Base-by-base conservation (phyloP, 2,888 invertebrate species). In the Gortyna flavago region DNA sequence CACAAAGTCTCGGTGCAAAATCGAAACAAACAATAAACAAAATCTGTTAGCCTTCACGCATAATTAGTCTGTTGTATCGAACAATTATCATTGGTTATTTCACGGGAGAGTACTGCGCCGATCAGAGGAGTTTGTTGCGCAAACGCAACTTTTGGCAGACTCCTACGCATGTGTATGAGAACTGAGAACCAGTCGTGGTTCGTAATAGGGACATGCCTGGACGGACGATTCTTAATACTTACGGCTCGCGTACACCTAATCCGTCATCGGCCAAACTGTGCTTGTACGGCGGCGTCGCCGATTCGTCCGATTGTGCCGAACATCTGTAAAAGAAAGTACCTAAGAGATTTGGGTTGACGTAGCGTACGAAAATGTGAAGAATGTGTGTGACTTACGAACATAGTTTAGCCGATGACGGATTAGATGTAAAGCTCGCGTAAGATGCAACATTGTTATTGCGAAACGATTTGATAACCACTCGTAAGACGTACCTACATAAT, bases 1-100 rank as follows among this genome's bases (percentile, higher is more conserved):
- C 65, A 79, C 35, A 72, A 80, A 69, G 67, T 54, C 25, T 64
- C 35, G 64, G 57, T 75, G 77, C 64, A 38, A 80, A 92, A 91
- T 90, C 78, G 81, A 84, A 89, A 86, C 85, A 57, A 82, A 89
- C 90, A 91, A 91, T 88, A 90, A 84, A 75, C 74, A 81, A 74
- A 81, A 75, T 85, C 75, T 69, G 82, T 82, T 85, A 92, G 84
- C 95, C 95, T 95, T 95, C 95, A 92, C 87, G 93, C 90, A 91
- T 94, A 93, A 95, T 95, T 95, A 93, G 93, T 92, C 89, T 85
- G 90, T 91, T 92, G 92, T 92, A 93, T 93, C 92, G 90, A 89
- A 90, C 90, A 94, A 94, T 94, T 94, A 94, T 91, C 92, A 84
- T 92, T 92, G 90, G 89, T 91, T 90, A 88, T 92, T 91, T 91